A percentile compares a stretch with the other conserved stretches of the same genome.
These are phyloP conservation scores for Adelphocoris suturalis DNA, from an alignment of 2,888 invertebrate genomes.

Conservation along the genomic window DNA sequence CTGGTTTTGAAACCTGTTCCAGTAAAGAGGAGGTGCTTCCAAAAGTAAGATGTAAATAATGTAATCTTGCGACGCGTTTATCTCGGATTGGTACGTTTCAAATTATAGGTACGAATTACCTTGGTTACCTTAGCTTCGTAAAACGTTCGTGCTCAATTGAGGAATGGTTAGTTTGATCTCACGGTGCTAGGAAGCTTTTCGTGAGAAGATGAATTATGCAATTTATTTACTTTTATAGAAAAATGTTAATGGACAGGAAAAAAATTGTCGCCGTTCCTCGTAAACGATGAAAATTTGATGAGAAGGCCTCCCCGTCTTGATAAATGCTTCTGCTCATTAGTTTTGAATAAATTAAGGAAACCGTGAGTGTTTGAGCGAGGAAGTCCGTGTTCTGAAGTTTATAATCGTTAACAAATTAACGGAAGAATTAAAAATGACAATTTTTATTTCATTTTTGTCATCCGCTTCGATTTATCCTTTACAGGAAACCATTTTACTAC, in stretches of 20 bases:
- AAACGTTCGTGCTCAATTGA: neutral
- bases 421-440: neutral
- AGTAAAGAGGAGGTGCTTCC: neutral
- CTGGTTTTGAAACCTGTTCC: constrained; percentile 11
- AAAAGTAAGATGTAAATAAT: constrained; percentile 64
- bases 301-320: neutral
- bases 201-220: neutral
- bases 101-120: constrained; percentile 66
- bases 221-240: neutral
- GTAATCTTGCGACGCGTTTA: constrained; percentile 55
- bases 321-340: neutral
- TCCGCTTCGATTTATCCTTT: no score
- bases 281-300: neutral
- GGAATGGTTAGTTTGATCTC: neutral
- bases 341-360: neutral
- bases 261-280: neutral
- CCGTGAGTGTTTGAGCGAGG: neutral
- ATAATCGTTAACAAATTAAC: constrained; percentile 7
- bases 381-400: neutral
- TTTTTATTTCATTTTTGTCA: neutral
- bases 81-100: constrained; percentile 43
- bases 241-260: neutral
- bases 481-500: no score
- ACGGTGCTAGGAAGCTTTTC: neutral
- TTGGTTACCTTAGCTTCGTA: constrained; percentile 8